phyloP scores from a whole-genome alignment of 2,797 vertebrate species.

The Numenius phaeopus region DNA sequence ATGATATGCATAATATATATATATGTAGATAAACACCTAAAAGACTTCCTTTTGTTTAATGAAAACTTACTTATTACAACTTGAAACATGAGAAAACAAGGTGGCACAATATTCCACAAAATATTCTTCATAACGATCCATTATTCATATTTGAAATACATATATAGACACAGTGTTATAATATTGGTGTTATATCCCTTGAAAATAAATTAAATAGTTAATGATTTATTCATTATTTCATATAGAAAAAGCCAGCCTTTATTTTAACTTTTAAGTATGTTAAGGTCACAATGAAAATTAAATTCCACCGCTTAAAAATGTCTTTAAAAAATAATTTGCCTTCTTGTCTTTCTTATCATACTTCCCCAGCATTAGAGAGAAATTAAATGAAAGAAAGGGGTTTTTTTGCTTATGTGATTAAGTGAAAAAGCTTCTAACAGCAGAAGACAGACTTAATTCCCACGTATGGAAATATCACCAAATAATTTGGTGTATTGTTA shows the following conservation, averaged over 20 bases:
- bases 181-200: background rate
- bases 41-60: background rate
- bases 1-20: background rate
- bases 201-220: background rate
- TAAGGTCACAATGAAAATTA: slow-evolving; percentile 11
- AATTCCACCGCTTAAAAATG: background rate
- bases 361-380: background rate
- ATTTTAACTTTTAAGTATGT: background rate
- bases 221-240: background rate
- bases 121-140: background rate
- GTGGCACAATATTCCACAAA: background rate
- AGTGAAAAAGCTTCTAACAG: background rate
- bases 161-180: background rate
- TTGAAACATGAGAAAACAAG: background rate
- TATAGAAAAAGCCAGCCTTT: background rate
- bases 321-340: background rate
- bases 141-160: background rate
- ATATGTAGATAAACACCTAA: background rate
- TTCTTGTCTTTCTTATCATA: background rate
- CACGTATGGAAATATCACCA: background rate
- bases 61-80: background rate
- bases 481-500: background rate
- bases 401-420: background rate
- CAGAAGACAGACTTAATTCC: background rate
- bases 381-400: background rate